Evolutionary conservation across 2,113 vertebrate species (phyloP).

Genomic region (Opisthocomus hoazin): DNA sequence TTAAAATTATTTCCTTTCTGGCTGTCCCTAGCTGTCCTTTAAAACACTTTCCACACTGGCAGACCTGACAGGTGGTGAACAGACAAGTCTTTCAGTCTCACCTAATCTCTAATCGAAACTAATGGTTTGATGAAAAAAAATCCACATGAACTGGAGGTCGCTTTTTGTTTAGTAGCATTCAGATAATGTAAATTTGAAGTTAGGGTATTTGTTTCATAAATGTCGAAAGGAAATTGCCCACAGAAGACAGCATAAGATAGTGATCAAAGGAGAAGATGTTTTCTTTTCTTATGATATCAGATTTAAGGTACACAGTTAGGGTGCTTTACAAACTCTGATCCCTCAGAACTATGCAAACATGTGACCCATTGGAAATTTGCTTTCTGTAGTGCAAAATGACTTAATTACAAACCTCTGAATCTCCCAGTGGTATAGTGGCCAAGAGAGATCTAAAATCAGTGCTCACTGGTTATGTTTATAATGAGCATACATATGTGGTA

Average conservation of each 20-base stretch:
- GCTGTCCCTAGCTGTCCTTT: background rate
- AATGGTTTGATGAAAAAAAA: background rate
- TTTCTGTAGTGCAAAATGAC: background rate
- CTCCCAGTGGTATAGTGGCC: background rate
- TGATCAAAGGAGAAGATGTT: background rate
- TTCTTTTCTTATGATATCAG: background rate
- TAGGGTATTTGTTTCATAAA: background rate
- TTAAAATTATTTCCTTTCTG: background rate
- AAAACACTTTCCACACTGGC: background rate
- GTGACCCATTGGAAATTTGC: background rate
- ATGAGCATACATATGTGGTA: background rate
- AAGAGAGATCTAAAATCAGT: background rate
- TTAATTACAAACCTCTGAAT: background rate
- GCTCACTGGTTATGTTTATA: background rate
- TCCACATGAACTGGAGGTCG: background rate
- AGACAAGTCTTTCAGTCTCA: background rate
- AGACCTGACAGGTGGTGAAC: background rate
- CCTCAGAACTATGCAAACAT: background rate
- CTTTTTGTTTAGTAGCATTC: background rate
- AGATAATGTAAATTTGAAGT: background rate
- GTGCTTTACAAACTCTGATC: background rate
- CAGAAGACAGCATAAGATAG: background rate
- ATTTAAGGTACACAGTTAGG: background rate
- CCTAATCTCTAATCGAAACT: background rate
- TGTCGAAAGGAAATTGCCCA: background rate